Conservation (phyloP, 2,113 vertebrate species). For the Nothoprocta pentlandii region DNA sequence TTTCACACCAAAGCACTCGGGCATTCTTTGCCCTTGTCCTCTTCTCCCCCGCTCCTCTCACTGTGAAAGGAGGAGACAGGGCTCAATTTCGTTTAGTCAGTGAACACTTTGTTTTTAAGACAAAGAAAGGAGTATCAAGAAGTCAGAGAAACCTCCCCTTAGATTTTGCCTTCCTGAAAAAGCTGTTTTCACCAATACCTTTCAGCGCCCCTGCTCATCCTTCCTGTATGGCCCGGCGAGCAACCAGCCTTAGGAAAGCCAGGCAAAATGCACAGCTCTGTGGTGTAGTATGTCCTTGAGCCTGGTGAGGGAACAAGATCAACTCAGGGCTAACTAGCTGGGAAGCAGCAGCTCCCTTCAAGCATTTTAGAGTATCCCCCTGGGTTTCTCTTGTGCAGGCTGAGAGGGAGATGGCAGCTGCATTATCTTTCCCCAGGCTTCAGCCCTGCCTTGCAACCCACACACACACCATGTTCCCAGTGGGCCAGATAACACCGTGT, state of each 20-base stretch:
- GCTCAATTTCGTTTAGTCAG: not conserved
- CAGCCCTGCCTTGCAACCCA: not conserved
- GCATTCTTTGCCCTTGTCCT: not conserved
- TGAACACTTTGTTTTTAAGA: not conserved
- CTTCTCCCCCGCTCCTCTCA: not conserved
- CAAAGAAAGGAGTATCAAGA: not conserved
- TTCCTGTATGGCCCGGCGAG: not conserved
- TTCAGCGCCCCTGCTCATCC: not conserved
- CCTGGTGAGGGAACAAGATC: not conserved
- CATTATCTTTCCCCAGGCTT: not conserved
- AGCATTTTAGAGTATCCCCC: not conserved
- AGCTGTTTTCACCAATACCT: not conserved
- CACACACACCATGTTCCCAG: not conserved
- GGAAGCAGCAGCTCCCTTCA: not conserved
- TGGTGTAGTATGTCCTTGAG: not conserved
- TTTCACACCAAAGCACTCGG: slow-evolving; percentile 18
- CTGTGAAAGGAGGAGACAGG: not conserved
- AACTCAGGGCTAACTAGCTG: not conserved
- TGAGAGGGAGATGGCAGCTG: not conserved
- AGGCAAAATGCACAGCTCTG: not conserved
- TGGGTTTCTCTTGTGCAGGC: not conserved
- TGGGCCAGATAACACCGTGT: not conserved
- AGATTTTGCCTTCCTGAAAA: not conserved
- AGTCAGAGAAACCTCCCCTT: not conserved
- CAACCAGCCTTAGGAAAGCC: not conserved